A percentile compares a stretch with the other conserved stretches of the same genome.
Evolutionary conservation across 1,140 invertebrate species (phyloP).

Genomic region (Aphaenogaster ashmeadi): DNA sequence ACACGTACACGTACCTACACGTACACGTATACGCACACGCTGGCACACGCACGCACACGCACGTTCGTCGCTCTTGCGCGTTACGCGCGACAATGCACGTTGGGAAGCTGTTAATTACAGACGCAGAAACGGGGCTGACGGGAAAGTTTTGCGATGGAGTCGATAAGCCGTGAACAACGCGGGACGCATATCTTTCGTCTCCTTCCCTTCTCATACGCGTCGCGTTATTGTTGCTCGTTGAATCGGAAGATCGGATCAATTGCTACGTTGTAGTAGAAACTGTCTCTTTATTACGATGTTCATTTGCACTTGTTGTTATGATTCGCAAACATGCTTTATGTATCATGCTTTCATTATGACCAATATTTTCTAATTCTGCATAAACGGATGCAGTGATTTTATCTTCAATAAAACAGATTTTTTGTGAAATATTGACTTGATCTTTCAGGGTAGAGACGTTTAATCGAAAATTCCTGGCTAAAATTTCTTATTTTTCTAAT

Average conservation of each 20-base stretch:
- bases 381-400: neutral
- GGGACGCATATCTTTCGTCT: conserved; percentile 32
- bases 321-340: neutral
- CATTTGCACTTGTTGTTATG: neutral
- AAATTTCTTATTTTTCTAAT: neutral
- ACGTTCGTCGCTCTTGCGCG: neutral
- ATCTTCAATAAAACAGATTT: neutral
- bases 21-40: neutral
- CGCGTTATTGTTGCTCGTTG: neutral
- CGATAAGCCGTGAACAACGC: conserved; percentile 56
- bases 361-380: neutral
- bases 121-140: conserved; percentile 68
- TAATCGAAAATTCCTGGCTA: neutral
- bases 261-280: neutral
- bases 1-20: neutral
- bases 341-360: neutral
- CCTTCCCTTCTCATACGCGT: neutral
- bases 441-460: neutral
- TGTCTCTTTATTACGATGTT: neutral
- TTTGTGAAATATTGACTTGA: neutral
- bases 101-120: conserved; percentile 71
- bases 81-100: conserved; percentile 53
- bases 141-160: conserved; percentile 54
- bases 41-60: neutral
- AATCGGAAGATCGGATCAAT: conserved; percentile 20